phyloP scores from a whole-genome alignment of 2,797 vertebrate genomes.

The Parauchenoglanis punctatus region DNA sequence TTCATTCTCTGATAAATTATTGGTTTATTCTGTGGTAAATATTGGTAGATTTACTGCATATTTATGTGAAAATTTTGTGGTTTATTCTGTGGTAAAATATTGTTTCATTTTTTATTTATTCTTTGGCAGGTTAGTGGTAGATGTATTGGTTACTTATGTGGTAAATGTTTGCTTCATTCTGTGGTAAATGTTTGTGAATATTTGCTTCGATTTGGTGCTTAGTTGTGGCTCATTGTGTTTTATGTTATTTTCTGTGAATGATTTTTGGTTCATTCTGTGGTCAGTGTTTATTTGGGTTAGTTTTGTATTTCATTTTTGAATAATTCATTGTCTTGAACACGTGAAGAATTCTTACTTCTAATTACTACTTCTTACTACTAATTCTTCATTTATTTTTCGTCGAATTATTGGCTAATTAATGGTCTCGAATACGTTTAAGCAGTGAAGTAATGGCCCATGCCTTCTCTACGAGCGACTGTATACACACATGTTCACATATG shows the following conservation, averaged over 20 bases:
- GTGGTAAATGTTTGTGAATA: not conserved
- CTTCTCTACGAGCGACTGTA: not conserved
- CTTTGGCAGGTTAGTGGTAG: not conserved
- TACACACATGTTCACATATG: too few relatives aligned
- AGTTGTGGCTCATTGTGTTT: not conserved
- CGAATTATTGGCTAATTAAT: not conserved
- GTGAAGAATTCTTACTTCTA: not conserved
- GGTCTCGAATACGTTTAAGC: not conserved
- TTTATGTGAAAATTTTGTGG: not conserved
- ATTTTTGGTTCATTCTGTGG: not conserved
- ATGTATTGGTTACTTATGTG: too few relatives aligned
- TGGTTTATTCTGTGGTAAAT: not conserved
- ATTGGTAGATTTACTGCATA: not conserved
- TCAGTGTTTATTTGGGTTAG: not conserved
- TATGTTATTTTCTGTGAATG: not conserved
- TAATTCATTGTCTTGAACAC: not conserved
- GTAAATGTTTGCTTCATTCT: not conserved
- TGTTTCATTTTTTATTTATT: not conserved
- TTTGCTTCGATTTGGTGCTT: not conserved
- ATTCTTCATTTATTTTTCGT: not conserved
- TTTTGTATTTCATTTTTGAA: not conserved
- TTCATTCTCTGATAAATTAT: not conserved
- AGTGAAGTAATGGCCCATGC: not conserved
- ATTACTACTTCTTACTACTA: not conserved
- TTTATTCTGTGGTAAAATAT: not conserved